These are phyloP conservation scores for Pelusios castaneus DNA, from an alignment of 2,113 vertebrate genomes.

Conservation along the genomic window DNA sequence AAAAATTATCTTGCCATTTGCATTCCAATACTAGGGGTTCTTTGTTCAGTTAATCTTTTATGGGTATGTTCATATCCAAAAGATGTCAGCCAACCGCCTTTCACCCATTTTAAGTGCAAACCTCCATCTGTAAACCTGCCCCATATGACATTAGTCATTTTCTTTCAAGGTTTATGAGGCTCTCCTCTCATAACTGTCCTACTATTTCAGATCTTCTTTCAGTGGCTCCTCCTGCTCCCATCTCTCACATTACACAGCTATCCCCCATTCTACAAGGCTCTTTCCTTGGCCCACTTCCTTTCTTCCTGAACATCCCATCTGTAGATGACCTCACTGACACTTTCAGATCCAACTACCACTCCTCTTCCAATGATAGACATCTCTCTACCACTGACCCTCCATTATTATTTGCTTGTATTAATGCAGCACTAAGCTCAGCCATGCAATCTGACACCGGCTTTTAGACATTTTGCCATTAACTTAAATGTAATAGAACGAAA, in stretches of 20 bases:
- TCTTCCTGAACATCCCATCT: background rate
- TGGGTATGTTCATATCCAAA: background rate
- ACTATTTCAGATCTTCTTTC: constrained; percentile 30
- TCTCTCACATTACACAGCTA: background rate
- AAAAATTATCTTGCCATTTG: background rate
- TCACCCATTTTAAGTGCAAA: background rate
- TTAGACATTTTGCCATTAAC: background rate
- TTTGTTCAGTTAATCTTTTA: background rate
- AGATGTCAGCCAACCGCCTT: no score
- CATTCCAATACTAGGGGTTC: background rate
- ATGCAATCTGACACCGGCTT: background rate
- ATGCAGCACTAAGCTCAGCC: background rate
- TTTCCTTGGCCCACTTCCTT: background rate
- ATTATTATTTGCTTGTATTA: background rate
- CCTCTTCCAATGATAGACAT: background rate
- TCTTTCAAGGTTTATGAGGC: background rate
- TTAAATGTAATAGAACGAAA: background rate
- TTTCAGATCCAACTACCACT: background rate
- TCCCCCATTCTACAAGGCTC: background rate
- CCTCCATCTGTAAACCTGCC: constrained; percentile 3
- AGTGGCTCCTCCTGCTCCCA: background rate
- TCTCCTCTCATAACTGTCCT: constrained; percentile 4
- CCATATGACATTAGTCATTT: background rate
- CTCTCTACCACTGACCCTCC: background rate
- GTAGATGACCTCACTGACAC: background rate